Percentiles rank a stretch among this genome's conserved stretches.
These are phyloP conservation scores for Holacanthella duospinosa DNA, from an alignment of 2,888 invertebrate genomes.

Conservation along the genomic window DNA sequence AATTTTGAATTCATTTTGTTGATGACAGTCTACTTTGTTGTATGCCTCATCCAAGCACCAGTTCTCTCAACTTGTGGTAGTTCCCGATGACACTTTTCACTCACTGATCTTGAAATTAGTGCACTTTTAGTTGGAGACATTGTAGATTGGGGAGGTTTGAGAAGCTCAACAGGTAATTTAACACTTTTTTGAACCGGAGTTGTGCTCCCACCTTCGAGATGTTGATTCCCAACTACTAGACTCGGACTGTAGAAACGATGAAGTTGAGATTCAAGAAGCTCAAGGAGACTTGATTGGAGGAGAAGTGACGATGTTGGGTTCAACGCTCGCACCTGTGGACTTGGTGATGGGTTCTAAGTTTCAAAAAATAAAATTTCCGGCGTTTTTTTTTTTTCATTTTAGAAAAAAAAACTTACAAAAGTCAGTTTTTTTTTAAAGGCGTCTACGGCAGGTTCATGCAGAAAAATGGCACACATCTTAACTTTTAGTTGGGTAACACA, in stretches of 20 bases:
- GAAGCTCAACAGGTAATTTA: background rate
- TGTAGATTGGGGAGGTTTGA: background rate
- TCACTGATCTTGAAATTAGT: background rate
- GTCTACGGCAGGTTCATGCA: too few species aligned
- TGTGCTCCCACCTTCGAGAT: background rate
- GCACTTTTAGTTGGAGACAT: background rate
- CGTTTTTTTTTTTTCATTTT: too few species aligned
- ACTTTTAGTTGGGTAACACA: too few species aligned
- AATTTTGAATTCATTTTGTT: background rate
- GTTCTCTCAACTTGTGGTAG: background rate
- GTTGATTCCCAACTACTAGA: background rate
- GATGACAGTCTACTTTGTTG: background rate
- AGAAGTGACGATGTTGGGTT: background rate
- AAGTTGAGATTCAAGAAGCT: background rate
- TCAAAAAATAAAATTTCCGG: constrained; percentile 1
- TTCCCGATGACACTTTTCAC: background rate
- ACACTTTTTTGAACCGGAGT: background rate
- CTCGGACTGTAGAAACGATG: constrained; percentile 1
- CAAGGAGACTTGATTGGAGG: background rate
- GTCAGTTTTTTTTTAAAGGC: too few species aligned
- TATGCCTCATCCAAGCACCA: background rate
- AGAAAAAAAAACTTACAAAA: too few species aligned
- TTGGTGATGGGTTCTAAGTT: background rate
- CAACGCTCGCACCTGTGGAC: background rate
- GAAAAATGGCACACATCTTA: too few species aligned